Base-by-base conservation (phyloP, 2,888 invertebrate species). In the Trissolcus japonicus region DNA sequence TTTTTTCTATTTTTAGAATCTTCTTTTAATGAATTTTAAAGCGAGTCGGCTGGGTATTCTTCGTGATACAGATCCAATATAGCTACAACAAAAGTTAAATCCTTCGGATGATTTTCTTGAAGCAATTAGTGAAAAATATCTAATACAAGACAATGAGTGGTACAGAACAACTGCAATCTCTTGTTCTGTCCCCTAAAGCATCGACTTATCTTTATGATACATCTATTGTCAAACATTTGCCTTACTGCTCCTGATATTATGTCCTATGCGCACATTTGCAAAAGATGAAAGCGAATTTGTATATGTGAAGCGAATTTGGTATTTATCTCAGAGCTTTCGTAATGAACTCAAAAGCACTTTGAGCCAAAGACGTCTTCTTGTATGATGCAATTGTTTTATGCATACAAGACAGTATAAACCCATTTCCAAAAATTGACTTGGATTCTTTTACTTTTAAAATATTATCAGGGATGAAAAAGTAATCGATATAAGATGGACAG, bases 201-300 rank as follows among this genome's bases (percentile, higher is more conserved):
- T 57, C 50, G 53, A 57, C 71, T 71, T 71, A 71, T 62, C 63
- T 71, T 57, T 59, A 71, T 71, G 57, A 63, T 46, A 56, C 71
- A 71, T 71, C 71, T 71, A 63, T 71, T 71, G 71, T 71, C 71
- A 71, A 71, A 71, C 63, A 71, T 63, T 71, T 46, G 46, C 54
- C 35, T 65, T 72, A 25, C 29, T 62, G 55, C 40, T 56, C 35
- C 62, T 29, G 55, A 61, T 61, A 65, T 41, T 65, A 48, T 48
- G 55, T 61, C 60, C 41, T 72, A 29, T 7, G 56, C 55, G 35
- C 25, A 9, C 35, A 51, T 67, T 61, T 46, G 46, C 65, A 61
- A 55, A 51, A 67, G 67, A 74, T 74, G 67, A 72, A 72, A 74
- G 67, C 62, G 46, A 60, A 73, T 73, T 21, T 66, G 60, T 60